Evolutionary conservation across 2,797 vertebrate species (phyloP).

Genomic region (Sebastes trivittatus): DNA sequence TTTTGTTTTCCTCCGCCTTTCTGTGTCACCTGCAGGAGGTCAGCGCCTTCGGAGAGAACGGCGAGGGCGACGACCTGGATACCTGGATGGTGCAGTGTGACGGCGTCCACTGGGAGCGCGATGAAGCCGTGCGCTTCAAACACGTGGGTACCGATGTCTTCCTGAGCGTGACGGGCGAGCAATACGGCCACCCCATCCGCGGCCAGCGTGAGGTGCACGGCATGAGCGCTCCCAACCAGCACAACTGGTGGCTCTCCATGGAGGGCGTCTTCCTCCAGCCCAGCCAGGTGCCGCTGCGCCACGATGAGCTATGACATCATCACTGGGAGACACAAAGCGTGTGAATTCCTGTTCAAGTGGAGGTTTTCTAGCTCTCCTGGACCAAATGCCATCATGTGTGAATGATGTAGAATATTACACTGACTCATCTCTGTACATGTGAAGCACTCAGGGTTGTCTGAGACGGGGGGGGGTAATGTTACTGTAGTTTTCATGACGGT

Average conservation of each 20-base stretch:
- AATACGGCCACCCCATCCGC: constrained; percentile 94
- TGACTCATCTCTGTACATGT: not conserved
- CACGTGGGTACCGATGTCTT: constrained; percentile 91
- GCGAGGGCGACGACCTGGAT: constrained; percentile 95
- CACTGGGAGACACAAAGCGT: not conserved
- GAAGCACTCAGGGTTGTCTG: constrained; percentile 21
- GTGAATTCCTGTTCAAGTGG: not conserved
- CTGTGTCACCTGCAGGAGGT: constrained; percentile 86
- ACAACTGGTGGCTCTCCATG: constrained; percentile 95
- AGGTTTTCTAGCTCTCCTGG: not conserved
- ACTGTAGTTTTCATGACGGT: not conserved
- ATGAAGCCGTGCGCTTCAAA: constrained; percentile 90
- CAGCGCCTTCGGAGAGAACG: constrained; percentile 96
- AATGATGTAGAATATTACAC: not conserved
- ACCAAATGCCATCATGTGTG: constrained; percentile 1
- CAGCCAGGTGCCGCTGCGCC: constrained; percentile 78
- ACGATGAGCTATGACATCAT: constrained; percentile 89
- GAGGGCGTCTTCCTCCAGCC: constrained; percentile 97
- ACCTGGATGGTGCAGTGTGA: constrained; percentile 93
- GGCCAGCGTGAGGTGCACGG: constrained; percentile 95
- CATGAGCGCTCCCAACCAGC: constrained; percentile 84
- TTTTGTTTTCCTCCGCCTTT: not conserved
- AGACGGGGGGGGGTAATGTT: not conserved
- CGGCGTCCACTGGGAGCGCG: constrained; percentile 88
- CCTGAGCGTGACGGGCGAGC: constrained; percentile 94